Conservation (phyloP, 2,113 vertebrate species). For the Mesocricetus auratus region DNA sequence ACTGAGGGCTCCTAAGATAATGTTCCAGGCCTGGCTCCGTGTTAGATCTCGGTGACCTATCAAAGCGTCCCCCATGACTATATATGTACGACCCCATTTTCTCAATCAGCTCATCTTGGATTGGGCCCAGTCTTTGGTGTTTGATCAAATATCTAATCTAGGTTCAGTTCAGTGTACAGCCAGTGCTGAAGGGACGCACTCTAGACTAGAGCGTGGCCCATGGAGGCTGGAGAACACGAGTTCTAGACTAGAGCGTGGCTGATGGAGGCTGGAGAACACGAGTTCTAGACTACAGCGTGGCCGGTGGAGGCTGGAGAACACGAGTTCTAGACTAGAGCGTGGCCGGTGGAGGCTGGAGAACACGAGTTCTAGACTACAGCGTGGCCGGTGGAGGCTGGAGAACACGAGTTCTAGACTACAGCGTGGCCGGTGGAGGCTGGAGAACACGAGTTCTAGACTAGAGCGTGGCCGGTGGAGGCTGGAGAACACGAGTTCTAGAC, state of each 20-base stretch:
- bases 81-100: neutral
- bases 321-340: neutral
- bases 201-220: neutral
- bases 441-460: neutral
- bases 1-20: neutral
- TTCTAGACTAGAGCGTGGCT: neutral
- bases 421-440: fast-evolving
- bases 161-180: neutral
- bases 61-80: neutral
- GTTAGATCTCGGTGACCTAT: neutral
- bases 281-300: neutral
- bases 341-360: neutral
- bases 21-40: neutral
- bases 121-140: neutral
- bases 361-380: neutral
- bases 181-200: neutral
- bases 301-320: neutral
- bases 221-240: neutral
- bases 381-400: fast-evolving
- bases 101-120: neutral
- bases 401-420: neutral
- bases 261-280: neutral
- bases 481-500: too few relatives aligned
- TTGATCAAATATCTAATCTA: neutral
- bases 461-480: neutral